Evolutionary conservation across 1,140 invertebrate species (phyloP), one percentile per base, ranked within the genome.

Genomic region (Drosophila pseudoobscura): DNA sequence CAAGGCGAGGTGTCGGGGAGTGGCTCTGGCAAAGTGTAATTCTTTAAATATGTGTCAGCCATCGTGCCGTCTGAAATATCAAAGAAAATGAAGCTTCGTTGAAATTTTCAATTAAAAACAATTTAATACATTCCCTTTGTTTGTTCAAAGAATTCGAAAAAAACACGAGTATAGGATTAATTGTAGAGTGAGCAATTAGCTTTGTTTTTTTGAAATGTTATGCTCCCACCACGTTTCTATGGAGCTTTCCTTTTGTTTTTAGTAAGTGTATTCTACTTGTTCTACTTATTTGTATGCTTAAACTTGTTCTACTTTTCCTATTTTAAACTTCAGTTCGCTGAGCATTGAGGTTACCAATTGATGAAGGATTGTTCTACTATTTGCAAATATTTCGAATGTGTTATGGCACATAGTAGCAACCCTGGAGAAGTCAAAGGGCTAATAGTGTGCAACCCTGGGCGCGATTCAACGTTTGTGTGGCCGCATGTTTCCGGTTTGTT

Each of bases 401-500:
- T 2, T 9, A 20, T 20, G 20, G 20, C 2, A 20, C 20, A 20
- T 20, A 31, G 31, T 8, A 17, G 20, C 13, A 8, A 43, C 41
- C 46, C 20, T 29, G 20, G 17, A 8, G 26, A 44, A 61, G 54
- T 49, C 44, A 46, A 49, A 57, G 55, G 43, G 6, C 17, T 2
- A 35, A 35, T 9, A 2, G 9, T 5, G 9, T 4, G 35, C 11
- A 39, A 13, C 35, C 35, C 35, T 39, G 35, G 35, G 0, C 4
- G 35, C 35, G 9, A 11, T 35, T 41, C 41, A 54, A 60, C 56
- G 52, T 53, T 9, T 49, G 31, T 60, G 61, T 65, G 61, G 60
- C 61, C 49, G 29, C 79, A 66, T 66, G 70, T 60, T 82, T 82
- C 70, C 78, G 75, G 69, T 52, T 88, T 82, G 69, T 78, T 87